Conservation (phyloP, 1,140 invertebrate species). For the Metaphire vulgaris region DNA sequence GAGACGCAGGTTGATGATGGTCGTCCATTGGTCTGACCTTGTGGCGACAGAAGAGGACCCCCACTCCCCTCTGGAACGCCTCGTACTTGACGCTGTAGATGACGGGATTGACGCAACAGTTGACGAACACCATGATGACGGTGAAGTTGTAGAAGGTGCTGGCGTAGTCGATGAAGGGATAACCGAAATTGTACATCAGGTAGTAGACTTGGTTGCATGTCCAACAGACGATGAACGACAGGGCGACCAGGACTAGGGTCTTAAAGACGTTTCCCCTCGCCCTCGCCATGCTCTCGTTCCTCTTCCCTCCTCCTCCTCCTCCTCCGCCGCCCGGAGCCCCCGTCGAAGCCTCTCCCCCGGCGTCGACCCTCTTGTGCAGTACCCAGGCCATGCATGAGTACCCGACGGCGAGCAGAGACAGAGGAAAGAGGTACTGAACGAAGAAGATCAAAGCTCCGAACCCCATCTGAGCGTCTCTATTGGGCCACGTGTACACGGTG, state of each 20-base stretch:
- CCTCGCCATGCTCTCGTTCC: conserved; percentile 11
- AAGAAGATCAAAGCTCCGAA: conserved; percentile 4
- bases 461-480: neutral
- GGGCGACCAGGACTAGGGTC: conserved; percentile 14
- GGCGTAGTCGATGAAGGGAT: conserved; percentile 1
- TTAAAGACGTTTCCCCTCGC: conserved; percentile 25
- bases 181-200: conserved; percentile 23
- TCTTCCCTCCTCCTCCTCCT: neutral
- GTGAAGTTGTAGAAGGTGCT: conserved; percentile 28
- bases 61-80: conserved; percentile 20
- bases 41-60: neutral
- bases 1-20: neutral
- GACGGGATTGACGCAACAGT: conserved; percentile 31
- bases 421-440: conserved; percentile 18
- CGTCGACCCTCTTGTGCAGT: conserved; percentile 14
- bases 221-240: conserved; percentile 23
- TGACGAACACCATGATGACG: conserved; percentile 27
- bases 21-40: neutral
- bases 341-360: neutral
- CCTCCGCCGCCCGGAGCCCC: neutral
- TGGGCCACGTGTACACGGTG: conserved; percentile 9
- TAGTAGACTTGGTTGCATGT: conserved; percentile 25
- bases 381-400: conserved; percentile 20
- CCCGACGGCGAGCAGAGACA: neutral
- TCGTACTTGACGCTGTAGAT: conserved; percentile 25